These are phyloP conservation scores for Hippasteria phrygiana DNA, from an alignment of 53 echinoderm and acorn worm species.

Conservation along the genomic window DNA sequence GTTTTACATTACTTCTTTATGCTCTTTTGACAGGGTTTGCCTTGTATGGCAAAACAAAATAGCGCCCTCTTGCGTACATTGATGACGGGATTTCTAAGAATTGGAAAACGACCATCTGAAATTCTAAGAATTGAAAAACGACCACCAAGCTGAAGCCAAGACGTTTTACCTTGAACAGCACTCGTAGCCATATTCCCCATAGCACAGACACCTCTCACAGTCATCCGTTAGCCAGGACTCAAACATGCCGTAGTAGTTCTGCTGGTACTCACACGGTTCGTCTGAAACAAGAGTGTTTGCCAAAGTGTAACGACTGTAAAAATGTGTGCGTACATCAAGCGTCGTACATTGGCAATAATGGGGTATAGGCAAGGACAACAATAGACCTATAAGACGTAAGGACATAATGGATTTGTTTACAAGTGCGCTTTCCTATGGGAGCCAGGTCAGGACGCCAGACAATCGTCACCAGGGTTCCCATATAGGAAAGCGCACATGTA, in stretches of 20 bases:
- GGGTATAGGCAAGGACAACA: neutral
- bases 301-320: neutral
- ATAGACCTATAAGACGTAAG: neutral
- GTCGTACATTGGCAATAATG: neutral
- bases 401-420: too few species aligned
- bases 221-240: constrained; percentile 32
- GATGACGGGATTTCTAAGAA: too few species aligned
- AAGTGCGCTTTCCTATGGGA: too few species aligned
- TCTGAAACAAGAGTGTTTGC: neutral
- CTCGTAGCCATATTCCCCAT: constrained; percentile 5
- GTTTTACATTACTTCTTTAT: too few species aligned
- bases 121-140: too few species aligned
- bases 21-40: too few species aligned
- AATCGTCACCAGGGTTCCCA: too few species aligned
- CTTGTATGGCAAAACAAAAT: too few species aligned
- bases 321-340: neutral
- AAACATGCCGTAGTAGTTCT: neutral
- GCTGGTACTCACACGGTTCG: neutral
- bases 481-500: too few species aligned
- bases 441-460: too few species aligned
- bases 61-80: too few species aligned
- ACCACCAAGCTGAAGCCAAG: neutral
- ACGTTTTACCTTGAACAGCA: constrained; percentile 53
- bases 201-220: constrained; percentile 30
- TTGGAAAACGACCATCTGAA: too few species aligned